Conservation (phyloP, 1,140 invertebrate species). For the Orius insidiosus region DNA sequence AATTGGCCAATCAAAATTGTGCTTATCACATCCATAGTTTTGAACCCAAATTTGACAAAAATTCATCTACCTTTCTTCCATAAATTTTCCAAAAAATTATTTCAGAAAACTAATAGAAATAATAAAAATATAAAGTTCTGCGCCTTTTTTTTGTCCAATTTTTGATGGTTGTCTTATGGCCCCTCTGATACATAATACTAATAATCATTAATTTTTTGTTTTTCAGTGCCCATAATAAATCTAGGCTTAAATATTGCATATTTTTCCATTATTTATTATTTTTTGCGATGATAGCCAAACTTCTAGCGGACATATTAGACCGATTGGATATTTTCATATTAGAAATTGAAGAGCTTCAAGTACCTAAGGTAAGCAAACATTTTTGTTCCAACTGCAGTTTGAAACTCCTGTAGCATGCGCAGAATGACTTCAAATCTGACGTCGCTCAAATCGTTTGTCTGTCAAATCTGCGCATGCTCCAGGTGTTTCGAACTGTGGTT, state of each 20-base stretch:
- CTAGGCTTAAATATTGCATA: constrained; percentile 77
- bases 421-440: no score
- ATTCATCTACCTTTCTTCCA: no score
- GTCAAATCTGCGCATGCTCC: no score
- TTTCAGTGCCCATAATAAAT: constrained; percentile 83
- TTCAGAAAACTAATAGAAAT: no score
- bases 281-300: constrained; percentile 76
- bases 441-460: no score
- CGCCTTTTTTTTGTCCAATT: neutral
- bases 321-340: constrained; percentile 82
- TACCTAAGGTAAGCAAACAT: constrained; percentile 63
- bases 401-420: no score
- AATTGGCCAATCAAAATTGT: no score
- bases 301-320: constrained; percentile 80
- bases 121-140: no score
- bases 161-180: constrained; percentile 11
- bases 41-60: no score
- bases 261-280: constrained; percentile 83
- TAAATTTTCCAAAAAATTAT: no score
- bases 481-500: no score
- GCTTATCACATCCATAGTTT: no score
- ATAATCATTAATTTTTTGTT: constrained; percentile 21
- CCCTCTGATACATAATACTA: neutral
- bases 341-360: constrained; percentile 81
- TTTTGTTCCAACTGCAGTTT: neutral